Conservation (phyloP, 2,113 vertebrate species). For the Eolophus roseicapilla region DNA sequence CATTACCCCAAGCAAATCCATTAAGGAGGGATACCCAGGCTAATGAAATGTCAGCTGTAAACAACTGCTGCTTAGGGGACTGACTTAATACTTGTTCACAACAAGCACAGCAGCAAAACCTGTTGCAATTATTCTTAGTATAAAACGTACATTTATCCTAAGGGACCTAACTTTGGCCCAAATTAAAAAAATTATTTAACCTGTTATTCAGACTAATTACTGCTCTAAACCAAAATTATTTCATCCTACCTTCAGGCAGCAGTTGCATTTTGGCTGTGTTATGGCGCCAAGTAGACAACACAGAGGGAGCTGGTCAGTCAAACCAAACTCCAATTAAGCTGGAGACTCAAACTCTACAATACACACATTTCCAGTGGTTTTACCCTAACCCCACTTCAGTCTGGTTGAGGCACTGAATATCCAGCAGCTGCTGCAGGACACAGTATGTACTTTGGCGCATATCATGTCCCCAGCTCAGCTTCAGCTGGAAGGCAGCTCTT, state of each 20-base stretch:
- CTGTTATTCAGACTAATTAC: not conserved
- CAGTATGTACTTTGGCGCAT: fast-evolving
- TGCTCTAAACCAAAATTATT: not conserved
- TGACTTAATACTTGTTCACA: not conserved
- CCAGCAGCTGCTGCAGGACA: not conserved
- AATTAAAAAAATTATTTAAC: not conserved
- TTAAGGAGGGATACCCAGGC: not conserved
- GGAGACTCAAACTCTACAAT: not conserved
- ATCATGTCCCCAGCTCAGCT: not conserved
- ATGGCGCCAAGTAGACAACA: not conserved
- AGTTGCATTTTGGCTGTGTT: not conserved
- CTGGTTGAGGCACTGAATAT: not conserved
- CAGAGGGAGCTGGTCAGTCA: fast-evolving
- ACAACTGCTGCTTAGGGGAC: not conserved
- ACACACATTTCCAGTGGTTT: not conserved
- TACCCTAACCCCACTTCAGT: not conserved
- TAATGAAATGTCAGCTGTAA: not conserved
- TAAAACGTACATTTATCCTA: fast-evolving
- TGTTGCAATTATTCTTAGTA: not conserved
- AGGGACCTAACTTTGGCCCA: not conserved
- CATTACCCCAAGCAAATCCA: not conserved
- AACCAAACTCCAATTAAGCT: not conserved
- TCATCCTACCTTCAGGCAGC: not conserved
- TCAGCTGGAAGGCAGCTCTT: not conserved
- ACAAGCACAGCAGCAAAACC: not conserved